phyloP scores from a whole-genome alignment of 2,888 invertebrate species.

The Pristionchus japonicus region DNA sequence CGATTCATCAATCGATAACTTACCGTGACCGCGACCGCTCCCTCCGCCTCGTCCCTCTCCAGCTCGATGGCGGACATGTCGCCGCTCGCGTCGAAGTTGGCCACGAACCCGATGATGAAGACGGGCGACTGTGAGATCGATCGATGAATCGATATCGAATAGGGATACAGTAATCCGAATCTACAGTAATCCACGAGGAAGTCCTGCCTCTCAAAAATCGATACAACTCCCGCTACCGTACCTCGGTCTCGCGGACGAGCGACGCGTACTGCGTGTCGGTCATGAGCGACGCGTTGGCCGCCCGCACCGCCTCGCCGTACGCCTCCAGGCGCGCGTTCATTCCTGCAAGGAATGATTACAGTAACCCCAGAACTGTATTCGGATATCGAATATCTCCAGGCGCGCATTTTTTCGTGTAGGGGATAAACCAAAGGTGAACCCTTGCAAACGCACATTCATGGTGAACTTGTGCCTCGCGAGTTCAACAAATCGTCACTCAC shows the following conservation, averaged over 20 bases:
- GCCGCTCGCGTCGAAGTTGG: neutral
- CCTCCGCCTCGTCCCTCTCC: constrained; percentile 21
- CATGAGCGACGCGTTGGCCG: neutral
- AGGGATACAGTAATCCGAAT: neutral
- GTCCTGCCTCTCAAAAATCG: neutral
- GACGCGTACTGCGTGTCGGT: constrained; percentile 7
- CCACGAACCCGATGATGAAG: constrained; percentile 23
- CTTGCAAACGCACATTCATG: no score
- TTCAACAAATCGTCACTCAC: no score
- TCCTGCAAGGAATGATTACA: neutral
- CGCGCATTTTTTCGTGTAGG: no score
- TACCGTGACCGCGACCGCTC: constrained; percentile 25
- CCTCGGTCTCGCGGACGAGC: neutral
- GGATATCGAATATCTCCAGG: no score
- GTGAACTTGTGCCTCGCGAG: no score
- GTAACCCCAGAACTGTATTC: no score
- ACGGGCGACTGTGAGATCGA: neutral
- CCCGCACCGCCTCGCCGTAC: constrained; percentile 20
- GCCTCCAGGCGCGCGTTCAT: constrained; percentile 30
- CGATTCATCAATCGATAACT: neutral
- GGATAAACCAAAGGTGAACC: no score
- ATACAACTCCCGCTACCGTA: constrained; percentile 16
- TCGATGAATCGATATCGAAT: neutral
- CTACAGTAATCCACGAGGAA: no score
- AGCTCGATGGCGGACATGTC: constrained; percentile 22